Conservation (phyloP, 2,888 invertebrate species). For the Junonia oenone region DNA sequence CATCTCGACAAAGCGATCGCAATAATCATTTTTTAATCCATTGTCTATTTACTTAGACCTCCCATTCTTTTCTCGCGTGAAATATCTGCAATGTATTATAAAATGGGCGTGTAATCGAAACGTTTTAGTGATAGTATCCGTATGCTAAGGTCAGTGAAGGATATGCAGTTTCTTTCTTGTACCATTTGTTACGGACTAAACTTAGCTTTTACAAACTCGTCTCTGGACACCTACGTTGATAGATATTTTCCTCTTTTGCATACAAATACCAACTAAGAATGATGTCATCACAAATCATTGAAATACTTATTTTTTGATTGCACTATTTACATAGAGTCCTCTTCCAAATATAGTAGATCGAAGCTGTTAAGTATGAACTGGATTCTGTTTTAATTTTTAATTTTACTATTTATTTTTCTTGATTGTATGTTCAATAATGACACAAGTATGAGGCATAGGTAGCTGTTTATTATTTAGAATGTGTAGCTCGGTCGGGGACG, state of each 20-base stretch:
- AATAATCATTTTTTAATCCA: constrained; percentile 19
- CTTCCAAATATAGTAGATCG: not conserved
- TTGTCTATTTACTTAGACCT: constrained; percentile 6
- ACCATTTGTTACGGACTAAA: constrained; percentile 33
- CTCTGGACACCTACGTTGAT: constrained; percentile 25
- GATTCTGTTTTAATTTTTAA: not conserved
- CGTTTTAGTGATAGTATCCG: constrained; percentile 29
- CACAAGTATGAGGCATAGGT: constrained; percentile 28
- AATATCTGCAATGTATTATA: constrained; percentile 21
- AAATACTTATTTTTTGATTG: not conserved
- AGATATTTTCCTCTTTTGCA: no score
- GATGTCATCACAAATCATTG: no score
- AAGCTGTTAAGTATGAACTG: not conserved
- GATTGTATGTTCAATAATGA: constrained; percentile 1
- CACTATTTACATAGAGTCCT: no score
- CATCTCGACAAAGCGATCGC: constrained; percentile 20
- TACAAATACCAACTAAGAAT: no score
- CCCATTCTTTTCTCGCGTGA: not conserved
- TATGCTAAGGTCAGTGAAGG: constrained; percentile 41
- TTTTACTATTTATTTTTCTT: not conserved
- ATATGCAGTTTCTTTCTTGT: constrained; percentile 42
- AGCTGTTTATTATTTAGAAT: constrained; percentile 80
- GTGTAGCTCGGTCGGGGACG: constrained; percentile 66
- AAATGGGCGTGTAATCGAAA: not conserved
- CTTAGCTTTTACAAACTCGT: constrained; percentile 23